Evolutionary conservation across 1,140 invertebrate species (phyloP).

Genomic region (Drosophila micromelanica): DNA sequence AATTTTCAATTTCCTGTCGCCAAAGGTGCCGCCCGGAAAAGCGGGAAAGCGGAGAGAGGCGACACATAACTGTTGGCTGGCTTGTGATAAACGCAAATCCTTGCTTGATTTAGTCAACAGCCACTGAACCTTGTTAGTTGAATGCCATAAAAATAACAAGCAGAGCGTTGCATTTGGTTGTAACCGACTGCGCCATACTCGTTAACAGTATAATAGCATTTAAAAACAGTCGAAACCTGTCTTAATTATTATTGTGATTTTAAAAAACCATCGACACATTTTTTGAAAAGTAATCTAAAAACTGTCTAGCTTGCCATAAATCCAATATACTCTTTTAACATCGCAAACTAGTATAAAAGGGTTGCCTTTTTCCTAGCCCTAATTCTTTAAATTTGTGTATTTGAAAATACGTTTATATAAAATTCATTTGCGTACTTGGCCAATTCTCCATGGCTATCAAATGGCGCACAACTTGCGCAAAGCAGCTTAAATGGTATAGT

Average conservation of each 20-base stretch:
- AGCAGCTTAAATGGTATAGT: conserved; percentile 79
- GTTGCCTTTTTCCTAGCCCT: not conserved
- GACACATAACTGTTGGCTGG: conserved; percentile 24
- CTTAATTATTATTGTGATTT: too few species aligned
- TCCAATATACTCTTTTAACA: conserved; percentile 3
- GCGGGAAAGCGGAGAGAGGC: conserved; percentile 3
- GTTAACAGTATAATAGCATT: too few species aligned
- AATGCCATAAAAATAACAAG: conserved; percentile 64
- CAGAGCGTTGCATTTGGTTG: too few species aligned
- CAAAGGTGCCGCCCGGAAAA: conserved; percentile 31
- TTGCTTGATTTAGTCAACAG: conserved; percentile 67
- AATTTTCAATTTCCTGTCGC: conserved; percentile 79
- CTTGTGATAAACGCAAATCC: conserved; percentile 71
- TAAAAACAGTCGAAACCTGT: too few species aligned
- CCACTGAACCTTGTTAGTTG: conserved; percentile 65
- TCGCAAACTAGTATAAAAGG: not conserved
- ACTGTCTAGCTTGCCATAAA: not conserved
- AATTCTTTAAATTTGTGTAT: not conserved
- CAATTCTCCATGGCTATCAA: conserved; percentile 56
- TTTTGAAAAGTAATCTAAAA: too few species aligned
- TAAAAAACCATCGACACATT: not conserved
- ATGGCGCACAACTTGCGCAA: conserved; percentile 65
- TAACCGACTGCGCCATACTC: too few species aligned
- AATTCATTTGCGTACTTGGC: conserved; percentile 33
- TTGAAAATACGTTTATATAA: conserved; percentile 56